phyloP scores from a whole-genome alignment of 2,888 invertebrate species.

The Thecophora atra region DNA sequence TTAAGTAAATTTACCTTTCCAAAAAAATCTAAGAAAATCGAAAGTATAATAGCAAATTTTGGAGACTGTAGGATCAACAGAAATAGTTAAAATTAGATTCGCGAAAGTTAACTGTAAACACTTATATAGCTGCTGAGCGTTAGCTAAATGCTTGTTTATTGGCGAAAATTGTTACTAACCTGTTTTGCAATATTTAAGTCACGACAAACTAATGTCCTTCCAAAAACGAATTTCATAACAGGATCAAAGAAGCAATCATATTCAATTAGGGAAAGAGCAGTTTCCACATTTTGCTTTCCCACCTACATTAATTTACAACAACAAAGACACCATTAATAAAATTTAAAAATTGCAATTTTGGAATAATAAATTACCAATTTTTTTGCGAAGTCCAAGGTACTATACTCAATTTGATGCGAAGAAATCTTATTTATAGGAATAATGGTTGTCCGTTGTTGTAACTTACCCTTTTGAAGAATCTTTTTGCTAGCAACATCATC shows the following conservation, averaged over 20 bases:
- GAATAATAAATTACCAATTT: slow-evolving; percentile 69
- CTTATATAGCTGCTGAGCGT: too few species aligned
- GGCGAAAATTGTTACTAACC: too few species aligned
- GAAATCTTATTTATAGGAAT: slow-evolving; percentile 91
- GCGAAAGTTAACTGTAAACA: too few species aligned
- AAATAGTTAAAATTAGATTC: too few species aligned
- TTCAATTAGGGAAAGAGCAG: slow-evolving; percentile 81
- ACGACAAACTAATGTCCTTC: slow-evolving; percentile 83
- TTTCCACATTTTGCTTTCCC: slow-evolving; percentile 82
- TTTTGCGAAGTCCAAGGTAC: slow-evolving; percentile 75
- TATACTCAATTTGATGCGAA: slow-evolving; percentile 71
- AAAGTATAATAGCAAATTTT: too few species aligned
- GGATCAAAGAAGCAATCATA: slow-evolving; percentile 73
- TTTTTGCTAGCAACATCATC: slow-evolving; percentile 85
- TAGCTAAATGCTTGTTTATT: too few species aligned
- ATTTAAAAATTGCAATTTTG: background rate
- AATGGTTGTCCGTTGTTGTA: slow-evolving; percentile 84
- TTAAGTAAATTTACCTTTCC: too few species aligned
- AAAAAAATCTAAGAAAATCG: too few species aligned
- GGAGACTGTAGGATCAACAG: too few species aligned
- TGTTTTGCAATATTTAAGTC: slow-evolving; percentile 82
- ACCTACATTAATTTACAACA: slow-evolving; percentile 68
- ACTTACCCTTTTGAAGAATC: slow-evolving; percentile 82
- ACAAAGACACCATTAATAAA: slow-evolving; percentile 1
- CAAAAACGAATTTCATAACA: slow-evolving; percentile 91